These are phyloP conservation scores for Ditylenchus dipsaci DNA, from an alignment of 1,140 invertebrate genomes.

Conservation along the genomic window DNA sequence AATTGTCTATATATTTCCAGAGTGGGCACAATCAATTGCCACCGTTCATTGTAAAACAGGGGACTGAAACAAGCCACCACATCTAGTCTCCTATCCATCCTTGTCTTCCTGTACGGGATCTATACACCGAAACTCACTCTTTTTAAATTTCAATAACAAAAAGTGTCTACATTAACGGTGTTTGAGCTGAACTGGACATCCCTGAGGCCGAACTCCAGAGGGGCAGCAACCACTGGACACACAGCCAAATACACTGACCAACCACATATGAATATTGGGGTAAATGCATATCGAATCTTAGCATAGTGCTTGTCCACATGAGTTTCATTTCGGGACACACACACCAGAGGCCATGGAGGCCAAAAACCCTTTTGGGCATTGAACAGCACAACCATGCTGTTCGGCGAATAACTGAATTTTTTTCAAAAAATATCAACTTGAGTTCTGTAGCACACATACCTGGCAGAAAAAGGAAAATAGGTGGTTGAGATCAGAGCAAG, in stretches of 20 bases:
- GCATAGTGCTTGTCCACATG: slow-evolving; percentile 17
- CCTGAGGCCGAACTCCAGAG: slow-evolving; percentile 21
- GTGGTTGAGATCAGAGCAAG: slow-evolving; percentile 42
- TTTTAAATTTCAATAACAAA: background rate
- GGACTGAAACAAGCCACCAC: slow-evolving; percentile 54
- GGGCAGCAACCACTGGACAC: slow-evolving; percentile 38
- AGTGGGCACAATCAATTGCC: slow-evolving; percentile 52
- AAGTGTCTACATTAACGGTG: slow-evolving; percentile 22
- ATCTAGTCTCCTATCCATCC: slow-evolving; percentile 19
- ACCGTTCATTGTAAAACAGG: slow-evolving; percentile 53
- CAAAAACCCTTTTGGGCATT: slow-evolving; percentile 47
- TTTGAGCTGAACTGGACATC: slow-evolving; percentile 28
- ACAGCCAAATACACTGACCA: slow-evolving; percentile 39
- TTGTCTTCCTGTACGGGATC: slow-evolving; percentile 32
- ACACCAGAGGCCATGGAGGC: slow-evolving; percentile 45
- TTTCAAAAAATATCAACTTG: background rate
- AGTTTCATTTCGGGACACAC: slow-evolving; percentile 31
- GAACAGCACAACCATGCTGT: slow-evolving; percentile 50
- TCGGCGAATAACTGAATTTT: slow-evolving; percentile 40
- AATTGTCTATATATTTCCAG: slow-evolving; percentile 50
- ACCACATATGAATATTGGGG: slow-evolving; percentile 45
- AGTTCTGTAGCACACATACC: background rate
- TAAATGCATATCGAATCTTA: slow-evolving; percentile 33
- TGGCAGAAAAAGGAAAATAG: slow-evolving; percentile 28
- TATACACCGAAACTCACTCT: background rate